phyloP scores from a whole-genome alignment of 2,888 invertebrate genomes.

The Lordiphosa fenestrarum region DNA sequence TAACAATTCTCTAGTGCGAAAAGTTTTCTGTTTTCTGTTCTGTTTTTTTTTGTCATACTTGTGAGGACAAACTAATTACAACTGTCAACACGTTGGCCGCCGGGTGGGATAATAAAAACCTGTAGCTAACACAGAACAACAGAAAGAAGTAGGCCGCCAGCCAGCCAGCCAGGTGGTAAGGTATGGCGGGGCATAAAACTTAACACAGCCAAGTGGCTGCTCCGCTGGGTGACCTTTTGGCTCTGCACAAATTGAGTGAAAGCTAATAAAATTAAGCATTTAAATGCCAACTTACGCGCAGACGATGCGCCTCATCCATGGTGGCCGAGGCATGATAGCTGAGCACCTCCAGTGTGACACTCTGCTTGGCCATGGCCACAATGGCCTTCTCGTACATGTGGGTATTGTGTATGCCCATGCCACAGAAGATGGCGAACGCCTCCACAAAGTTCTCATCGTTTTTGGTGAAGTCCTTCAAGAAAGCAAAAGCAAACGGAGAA shows the following conservation, averaged over 20 bases:
- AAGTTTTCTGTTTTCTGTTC: slow-evolving; percentile 64
- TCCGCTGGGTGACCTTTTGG: slow-evolving; percentile 19
- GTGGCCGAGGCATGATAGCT: slow-evolving; percentile 97
- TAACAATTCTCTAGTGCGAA: slow-evolving; percentile 23
- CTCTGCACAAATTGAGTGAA: slow-evolving; percentile 53
- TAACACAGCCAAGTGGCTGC: slow-evolving; percentile 24
- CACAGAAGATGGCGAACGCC: slow-evolving; percentile 98
- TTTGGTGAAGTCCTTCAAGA: slow-evolving; percentile 87
- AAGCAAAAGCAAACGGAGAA: not conserved
- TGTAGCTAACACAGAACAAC: slow-evolving; percentile 7
- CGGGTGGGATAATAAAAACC: slow-evolving; percentile 39
- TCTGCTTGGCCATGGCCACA: slow-evolving; percentile 97
- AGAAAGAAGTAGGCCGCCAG: slow-evolving; percentile 15
- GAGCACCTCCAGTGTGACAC: slow-evolving; percentile 94
- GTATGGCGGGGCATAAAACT: slow-evolving; percentile 49
- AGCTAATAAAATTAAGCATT: slow-evolving; percentile 61
- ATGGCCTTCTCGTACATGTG: slow-evolving; percentile 98
- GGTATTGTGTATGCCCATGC: slow-evolving; percentile 98
- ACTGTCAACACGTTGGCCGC: slow-evolving; percentile 67
- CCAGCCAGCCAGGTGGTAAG: too few relatives aligned
- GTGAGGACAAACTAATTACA: slow-evolving; percentile 75
- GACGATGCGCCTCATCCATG: slow-evolving; percentile 91
- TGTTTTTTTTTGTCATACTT: slow-evolving; percentile 74
- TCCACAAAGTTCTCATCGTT: slow-evolving; percentile 98
- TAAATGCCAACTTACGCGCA: slow-evolving; percentile 85